Conservation (phyloP, 2,888 invertebrate genomes). For the Drosophila austrosaltans region DNA sequence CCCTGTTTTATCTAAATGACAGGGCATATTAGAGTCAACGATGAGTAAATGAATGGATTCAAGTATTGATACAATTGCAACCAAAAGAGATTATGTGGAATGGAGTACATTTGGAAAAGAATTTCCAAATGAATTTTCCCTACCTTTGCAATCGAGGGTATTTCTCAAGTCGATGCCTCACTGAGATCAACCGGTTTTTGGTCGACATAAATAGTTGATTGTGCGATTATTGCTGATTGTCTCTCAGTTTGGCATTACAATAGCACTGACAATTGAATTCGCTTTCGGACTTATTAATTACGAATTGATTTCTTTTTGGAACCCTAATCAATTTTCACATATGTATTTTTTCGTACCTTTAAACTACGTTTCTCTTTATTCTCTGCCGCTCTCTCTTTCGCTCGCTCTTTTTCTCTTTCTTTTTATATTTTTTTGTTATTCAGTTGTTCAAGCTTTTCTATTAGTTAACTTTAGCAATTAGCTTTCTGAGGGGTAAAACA, state of each 20-base stretch:
- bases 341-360: neutral
- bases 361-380: neutral
- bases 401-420: neutral
- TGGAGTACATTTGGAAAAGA: no score
- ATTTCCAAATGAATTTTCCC: no score
- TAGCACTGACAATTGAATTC: constrained; percentile 1
- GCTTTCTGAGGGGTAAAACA: constrained; percentile 10
- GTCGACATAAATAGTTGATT: constrained; percentile 51
- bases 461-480: constrained; percentile 10
- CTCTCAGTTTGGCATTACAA: neutral
- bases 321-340: neutral
- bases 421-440: constrained; percentile 2
- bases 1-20: neutral
- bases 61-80: no score
- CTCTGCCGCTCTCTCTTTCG: neutral
- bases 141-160: neutral
- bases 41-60: neutral
- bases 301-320: neutral
- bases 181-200: neutral
- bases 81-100: no score
- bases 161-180: neutral
- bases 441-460: constrained; percentile 1
- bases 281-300: neutral
- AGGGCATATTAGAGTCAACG: neutral
- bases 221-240: constrained; percentile 23